Percentiles rank a stretch among this genome's conserved stretches.
Evolutionary conservation across 2,797 vertebrate genomes (phyloP).

Genomic region (Sarcophilus harrisii): DNA sequence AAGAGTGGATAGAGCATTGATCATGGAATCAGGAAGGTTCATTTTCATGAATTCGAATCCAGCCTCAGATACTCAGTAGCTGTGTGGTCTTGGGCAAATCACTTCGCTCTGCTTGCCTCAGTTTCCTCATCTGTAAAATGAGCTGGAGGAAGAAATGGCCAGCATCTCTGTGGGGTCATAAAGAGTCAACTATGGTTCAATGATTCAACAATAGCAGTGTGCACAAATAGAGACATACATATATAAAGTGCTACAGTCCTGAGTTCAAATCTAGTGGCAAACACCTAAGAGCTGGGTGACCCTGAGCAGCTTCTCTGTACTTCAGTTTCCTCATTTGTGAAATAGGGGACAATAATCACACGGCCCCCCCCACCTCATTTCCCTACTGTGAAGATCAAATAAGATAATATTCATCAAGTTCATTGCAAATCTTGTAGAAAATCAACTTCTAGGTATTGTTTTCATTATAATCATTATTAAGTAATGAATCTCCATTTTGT

Average conservation of each 20-base stretch:
- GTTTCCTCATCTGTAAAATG: not conserved
- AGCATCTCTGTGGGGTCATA: not conserved
- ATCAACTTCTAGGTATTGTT: not conserved
- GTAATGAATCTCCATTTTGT: not conserved
- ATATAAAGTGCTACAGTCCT: not conserved
- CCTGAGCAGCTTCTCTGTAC: not conserved
- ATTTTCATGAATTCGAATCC: not conserved
- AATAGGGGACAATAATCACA: not conserved
- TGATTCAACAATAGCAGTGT: not conserved
- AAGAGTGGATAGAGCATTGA: not conserved
- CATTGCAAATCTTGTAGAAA: not conserved
- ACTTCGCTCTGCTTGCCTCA: not conserved
- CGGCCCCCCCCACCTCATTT: not conserved
- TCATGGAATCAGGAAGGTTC: not conserved
- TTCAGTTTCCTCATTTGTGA: not conserved
- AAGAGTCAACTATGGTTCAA: not conserved
- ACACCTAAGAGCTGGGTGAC: not conserved
- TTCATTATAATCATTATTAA: not conserved
- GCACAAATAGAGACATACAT: not conserved
- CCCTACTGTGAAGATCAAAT: not conserved
- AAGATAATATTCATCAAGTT: not conserved
- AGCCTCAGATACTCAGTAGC: not conserved
- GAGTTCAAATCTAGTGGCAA: not conserved
- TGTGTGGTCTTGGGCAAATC: not conserved
- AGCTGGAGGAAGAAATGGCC: not conserved